These are phyloP conservation scores for Lamproptera curius DNA, from an alignment of 2,888 invertebrate species.

Conservation along the genomic window DNA sequence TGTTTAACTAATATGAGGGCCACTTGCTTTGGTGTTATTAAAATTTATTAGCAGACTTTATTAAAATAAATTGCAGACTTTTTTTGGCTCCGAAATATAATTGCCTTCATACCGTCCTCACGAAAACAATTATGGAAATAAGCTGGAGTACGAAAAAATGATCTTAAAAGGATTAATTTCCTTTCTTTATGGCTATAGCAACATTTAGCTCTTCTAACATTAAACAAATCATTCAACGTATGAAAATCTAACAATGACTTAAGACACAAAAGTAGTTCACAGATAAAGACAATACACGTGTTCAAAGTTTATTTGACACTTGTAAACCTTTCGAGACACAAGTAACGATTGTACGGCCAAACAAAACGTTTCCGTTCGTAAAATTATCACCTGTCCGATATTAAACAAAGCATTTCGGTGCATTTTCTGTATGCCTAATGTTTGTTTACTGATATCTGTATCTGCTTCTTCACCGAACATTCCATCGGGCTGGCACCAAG, in stretches of 20 bases:
- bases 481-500: constrained; percentile 26
- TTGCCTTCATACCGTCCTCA: too few relatives aligned
- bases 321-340: not conserved
- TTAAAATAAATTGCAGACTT: too few relatives aligned
- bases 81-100: too few relatives aligned
- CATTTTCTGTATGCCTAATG: constrained; percentile 29
- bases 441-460: constrained; percentile 45
- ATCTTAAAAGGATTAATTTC: too few relatives aligned
- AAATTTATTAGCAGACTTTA: too few relatives aligned
- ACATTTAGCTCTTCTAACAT: not conserved
- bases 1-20: too few relatives aligned
- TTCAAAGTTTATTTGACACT: constrained; percentile 4
- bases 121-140: too few relatives aligned
- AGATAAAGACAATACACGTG: not conserved
- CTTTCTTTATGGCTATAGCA: too few relatives aligned
- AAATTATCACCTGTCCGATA: constrained; percentile 27
- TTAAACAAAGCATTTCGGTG: constrained; percentile 30
- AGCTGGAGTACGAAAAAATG: too few relatives aligned
- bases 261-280: not conserved
- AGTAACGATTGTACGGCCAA: constrained; percentile 1
- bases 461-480: constrained; percentile 40
- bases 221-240: not conserved
- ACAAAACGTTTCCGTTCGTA: constrained; percentile 20
- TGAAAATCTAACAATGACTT: not conserved
- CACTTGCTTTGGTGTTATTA: too few relatives aligned